Conservation (phyloP, 2,797 vertebrate species). For the Sebastes nivosus region DNA sequence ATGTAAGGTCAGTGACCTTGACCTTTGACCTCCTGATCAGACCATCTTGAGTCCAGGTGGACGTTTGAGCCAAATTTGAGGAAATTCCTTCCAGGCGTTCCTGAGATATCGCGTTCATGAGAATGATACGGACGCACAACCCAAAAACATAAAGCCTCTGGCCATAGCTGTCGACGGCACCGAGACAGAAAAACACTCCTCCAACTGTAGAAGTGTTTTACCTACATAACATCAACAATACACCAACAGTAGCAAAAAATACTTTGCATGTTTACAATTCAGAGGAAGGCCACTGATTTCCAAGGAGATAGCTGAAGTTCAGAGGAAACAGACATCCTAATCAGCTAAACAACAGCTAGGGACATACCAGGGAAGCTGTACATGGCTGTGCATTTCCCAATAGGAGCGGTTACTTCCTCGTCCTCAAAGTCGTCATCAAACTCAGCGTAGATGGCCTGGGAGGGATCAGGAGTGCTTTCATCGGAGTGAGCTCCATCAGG, state of each 20-base stretch:
- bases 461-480: constrained; percentile 83
- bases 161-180: too few species aligned
- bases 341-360: background rate
- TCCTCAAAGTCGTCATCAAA: constrained; percentile 93
- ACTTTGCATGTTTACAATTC: background rate
- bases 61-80: too few species aligned
- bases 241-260: background rate
- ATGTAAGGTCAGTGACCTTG: too few species aligned
- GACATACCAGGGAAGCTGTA: constrained; percentile 90
- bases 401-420: constrained; percentile 84
- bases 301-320: background rate
- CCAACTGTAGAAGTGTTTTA: background rate
- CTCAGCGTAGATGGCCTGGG: constrained; percentile 89
- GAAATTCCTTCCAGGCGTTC: too few species aligned
- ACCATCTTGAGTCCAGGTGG: too few species aligned
- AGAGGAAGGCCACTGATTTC: background rate
- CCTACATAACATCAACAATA: background rate
- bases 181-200: background rate
- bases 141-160: too few species aligned
- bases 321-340: background rate
- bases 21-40: too few species aligned
- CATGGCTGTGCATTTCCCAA: constrained; percentile 89
- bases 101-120: too few species aligned
- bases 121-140: too few species aligned
- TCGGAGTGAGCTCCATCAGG: constrained; percentile 85